Conservation (phyloP, 2,113 vertebrate species). For the Pao palembangensis region DNA sequence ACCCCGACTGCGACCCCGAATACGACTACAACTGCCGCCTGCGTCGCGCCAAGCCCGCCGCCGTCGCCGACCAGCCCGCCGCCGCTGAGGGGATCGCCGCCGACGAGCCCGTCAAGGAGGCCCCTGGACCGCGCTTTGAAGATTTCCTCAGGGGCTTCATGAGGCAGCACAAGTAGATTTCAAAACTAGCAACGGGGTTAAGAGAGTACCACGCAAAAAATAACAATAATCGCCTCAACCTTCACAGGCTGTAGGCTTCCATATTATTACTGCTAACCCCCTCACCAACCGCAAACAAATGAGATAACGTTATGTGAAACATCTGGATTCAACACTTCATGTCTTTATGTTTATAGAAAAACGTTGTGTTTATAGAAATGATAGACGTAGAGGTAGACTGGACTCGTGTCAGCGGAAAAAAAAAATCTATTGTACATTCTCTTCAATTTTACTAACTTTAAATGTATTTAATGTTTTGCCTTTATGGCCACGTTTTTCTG, state of each 20-base stretch:
- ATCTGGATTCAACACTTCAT: slow-evolving; percentile 28
- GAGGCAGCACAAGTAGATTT: slow-evolving; percentile 61
- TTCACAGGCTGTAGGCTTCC: slow-evolving; percentile 15
- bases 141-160: slow-evolving; percentile 67
- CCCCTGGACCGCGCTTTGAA: slow-evolving; percentile 50
- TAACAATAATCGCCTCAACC: not conserved
- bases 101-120: slow-evolving; percentile 24
- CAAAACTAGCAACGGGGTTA: slow-evolving; percentile 4
- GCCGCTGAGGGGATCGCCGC: slow-evolving; percentile 29
- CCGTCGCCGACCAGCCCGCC: slow-evolving; percentile 31
- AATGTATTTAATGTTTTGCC: slow-evolving; percentile 64
- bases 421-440: slow-evolving; percentile 62
- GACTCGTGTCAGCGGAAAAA: slow-evolving; percentile 39
- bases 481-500: slow-evolving; percentile 26
- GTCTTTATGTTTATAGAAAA: slow-evolving; percentile 53
- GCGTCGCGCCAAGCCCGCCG: slow-evolving; percentile 45
- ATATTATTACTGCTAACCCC: not conserved
- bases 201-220: not conserved
- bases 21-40: slow-evolving; percentile 76
- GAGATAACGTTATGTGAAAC: slow-evolving; percentile 29
- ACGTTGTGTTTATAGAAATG: slow-evolving; percentile 54
- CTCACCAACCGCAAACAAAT: too few relatives aligned
- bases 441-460: slow-evolving; percentile 28
- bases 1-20: slow-evolving; percentile 78
- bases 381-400: slow-evolving; percentile 48